phyloP scores from a whole-genome alignment of 2,888 invertebrate species.

The Matsumyia berberina region DNA sequence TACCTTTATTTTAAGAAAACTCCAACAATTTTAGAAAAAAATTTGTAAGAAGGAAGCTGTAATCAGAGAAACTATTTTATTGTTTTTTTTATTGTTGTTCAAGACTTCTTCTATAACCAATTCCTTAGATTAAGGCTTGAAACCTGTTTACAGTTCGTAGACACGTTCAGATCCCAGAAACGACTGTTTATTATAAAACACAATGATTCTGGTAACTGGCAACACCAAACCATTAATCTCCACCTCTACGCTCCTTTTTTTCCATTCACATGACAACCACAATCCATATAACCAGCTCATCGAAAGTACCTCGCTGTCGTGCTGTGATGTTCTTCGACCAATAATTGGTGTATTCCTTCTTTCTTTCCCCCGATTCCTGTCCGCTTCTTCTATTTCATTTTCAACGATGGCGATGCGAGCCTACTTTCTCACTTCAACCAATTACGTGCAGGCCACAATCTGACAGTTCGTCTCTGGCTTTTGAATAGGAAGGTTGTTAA shows the following conservation, averaged over 20 bases:
- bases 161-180: no score
- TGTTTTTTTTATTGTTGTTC: no score
- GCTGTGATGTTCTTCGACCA: conserved; percentile 57
- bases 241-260: conserved; percentile 8
- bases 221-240: conserved; percentile 8
- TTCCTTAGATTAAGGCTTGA: no score
- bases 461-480: conserved; percentile 82
- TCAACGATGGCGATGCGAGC: conserved; percentile 40
- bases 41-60: no score
- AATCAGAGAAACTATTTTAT: no score
- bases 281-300: conserved; percentile 59
- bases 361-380: conserved; percentile 43
- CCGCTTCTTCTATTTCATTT: conserved; percentile 41
- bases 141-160: no score
- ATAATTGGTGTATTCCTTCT: conserved; percentile 52
- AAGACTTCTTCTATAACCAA: no score
- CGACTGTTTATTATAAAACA: conserved; percentile 5
- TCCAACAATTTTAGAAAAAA: no score
- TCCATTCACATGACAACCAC: conserved; percentile 45
- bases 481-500: conserved; percentile 81
- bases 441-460: conserved; percentile 64
- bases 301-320: conserved; percentile 52
- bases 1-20: no score
- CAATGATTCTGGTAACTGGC: conserved; percentile 22
- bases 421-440: conserved; percentile 74